These are phyloP conservation scores for Philonicus albiceps DNA, from an alignment of 2,888 invertebrate genomes.

Conservation along the genomic window DNA sequence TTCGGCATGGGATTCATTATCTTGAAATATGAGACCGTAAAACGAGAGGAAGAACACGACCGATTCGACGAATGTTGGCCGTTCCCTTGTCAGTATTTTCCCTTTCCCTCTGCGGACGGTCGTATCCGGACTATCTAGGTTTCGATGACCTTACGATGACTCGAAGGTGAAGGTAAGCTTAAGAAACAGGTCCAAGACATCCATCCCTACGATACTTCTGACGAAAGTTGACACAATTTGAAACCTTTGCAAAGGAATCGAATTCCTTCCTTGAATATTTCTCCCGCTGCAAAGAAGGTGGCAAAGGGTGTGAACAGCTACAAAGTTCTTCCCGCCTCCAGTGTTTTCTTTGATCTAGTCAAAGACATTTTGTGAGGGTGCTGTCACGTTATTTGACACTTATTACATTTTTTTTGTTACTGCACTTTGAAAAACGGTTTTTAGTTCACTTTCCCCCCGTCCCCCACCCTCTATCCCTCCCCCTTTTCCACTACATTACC, in stretches of 20 bases:
- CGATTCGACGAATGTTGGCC: neutral
- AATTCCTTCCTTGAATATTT: neutral
- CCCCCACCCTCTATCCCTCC: no score
- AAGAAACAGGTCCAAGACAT: neutral
- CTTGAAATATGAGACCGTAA: conserved; percentile 26
- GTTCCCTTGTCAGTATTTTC: neutral
- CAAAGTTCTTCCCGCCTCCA: neutral
- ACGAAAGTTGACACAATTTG: conserved; percentile 41
- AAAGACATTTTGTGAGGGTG: neutral
- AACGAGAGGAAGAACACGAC: neutral
- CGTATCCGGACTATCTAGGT: neutral
- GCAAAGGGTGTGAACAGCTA: neutral
- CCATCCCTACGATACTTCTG: neutral
- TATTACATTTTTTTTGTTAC: neutral
- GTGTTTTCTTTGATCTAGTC: neutral
- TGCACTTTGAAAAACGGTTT: neutral
- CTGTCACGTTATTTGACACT: neutral
- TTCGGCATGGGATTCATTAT: conserved; percentile 39
- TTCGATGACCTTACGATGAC: neutral
- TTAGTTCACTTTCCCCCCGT: neutral
- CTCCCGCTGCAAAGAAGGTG: neutral
- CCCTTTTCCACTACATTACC: neutral
- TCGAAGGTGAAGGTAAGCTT: neutral
- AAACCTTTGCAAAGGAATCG: neutral
- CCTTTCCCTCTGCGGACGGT: neutral